These are phyloP conservation scores for Petrocephalus zakoni DNA, from an alignment of 2,113 vertebrate species.

Conservation along the genomic window DNA sequence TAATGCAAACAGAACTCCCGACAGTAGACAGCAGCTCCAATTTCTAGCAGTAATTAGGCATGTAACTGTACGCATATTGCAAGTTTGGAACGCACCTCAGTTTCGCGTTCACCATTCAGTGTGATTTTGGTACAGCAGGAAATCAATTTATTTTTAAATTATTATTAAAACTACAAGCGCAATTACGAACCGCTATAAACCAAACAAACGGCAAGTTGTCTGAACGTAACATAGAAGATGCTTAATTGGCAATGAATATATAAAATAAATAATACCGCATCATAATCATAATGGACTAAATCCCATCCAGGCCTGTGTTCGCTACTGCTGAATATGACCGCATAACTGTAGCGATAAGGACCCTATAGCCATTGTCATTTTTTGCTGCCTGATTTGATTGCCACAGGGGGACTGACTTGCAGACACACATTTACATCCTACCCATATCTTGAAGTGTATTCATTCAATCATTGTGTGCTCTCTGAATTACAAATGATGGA, in stretches of 20 bases:
- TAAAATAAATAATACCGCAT: background rate
- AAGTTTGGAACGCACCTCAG: background rate
- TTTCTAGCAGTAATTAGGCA: background rate
- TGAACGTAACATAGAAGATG: background rate
- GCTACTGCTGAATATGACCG: background rate
- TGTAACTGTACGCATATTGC: too few species aligned
- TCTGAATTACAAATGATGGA: too few species aligned
- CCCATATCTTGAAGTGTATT: too few species aligned
- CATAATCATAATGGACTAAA: background rate
- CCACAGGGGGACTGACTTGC: background rate
- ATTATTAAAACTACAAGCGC: background rate
- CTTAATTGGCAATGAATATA: background rate
- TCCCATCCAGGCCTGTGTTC: background rate
- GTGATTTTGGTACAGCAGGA: background rate
- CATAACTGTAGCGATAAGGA: background rate
- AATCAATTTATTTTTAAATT: background rate
- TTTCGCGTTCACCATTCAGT: background rate
- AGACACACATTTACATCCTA: background rate
- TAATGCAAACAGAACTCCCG: background rate
- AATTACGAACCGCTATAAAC: background rate
- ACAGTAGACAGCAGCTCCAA: background rate
- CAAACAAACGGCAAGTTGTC: background rate
- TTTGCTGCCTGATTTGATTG: background rate
- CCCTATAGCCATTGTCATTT: too few species aligned
- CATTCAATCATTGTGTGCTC: too few species aligned